phyloP scores from a whole-genome alignment of 1,140 invertebrate genomes.

The Cherax destructor region DNA sequence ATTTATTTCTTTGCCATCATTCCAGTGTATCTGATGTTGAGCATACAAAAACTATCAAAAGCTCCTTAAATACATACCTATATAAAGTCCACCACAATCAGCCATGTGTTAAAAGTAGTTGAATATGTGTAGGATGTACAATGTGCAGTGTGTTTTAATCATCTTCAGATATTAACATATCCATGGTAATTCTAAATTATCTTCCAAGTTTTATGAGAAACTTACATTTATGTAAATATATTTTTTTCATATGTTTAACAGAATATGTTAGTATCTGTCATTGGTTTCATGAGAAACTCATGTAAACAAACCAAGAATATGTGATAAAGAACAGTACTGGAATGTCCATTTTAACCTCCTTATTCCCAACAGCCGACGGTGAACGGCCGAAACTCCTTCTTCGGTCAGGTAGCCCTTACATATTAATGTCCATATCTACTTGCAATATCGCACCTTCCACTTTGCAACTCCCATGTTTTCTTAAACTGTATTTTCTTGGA shows the following conservation, averaged over 20 bases:
- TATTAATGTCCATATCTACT: slow-evolving; percentile 64
- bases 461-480: slow-evolving; percentile 66
- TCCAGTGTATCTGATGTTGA: not conserved
- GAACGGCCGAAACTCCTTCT: slow-evolving; percentile 71
- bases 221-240: not conserved
- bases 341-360: slow-evolving; percentile 60
- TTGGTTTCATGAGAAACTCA: slow-evolving; percentile 22
- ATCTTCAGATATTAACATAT: slow-evolving; percentile 43
- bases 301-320: slow-evolving; percentile 27
- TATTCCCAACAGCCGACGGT: slow-evolving; percentile 71
- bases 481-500: slow-evolving; percentile 66
- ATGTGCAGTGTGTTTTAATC: slow-evolving; percentile 31
- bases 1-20: not conserved
- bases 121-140: slow-evolving; percentile 34
- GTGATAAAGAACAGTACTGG: slow-evolving; percentile 38
- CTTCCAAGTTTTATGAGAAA: not conserved
- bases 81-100: slow-evolving; percentile 41
- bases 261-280: slow-evolving; percentile 35
- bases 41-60: slow-evolving; percentile 15
- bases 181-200: not conserved
- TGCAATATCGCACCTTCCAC: slow-evolving; percentile 70
- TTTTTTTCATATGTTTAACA: not conserved
- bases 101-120: slow-evolving; percentile 45
- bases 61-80: slow-evolving; percentile 5
- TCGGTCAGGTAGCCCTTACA: slow-evolving; percentile 71